Evolutionary conservation across 2,888 invertebrate genomes (phyloP).

Genomic region (Hydriomena furcata): DNA sequence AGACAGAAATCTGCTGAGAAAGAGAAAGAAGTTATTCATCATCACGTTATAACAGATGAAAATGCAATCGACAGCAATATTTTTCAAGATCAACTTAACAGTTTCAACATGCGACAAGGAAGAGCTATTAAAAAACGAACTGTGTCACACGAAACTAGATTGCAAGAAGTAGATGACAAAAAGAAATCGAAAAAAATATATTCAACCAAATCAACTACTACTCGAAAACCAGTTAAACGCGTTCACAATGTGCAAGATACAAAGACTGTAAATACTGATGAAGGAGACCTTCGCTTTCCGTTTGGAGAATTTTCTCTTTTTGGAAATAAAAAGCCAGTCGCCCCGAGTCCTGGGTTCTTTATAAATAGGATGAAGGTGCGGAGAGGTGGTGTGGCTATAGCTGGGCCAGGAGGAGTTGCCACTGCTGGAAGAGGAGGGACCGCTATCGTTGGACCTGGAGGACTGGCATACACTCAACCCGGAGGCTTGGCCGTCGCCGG

Average conservation of each 20-base stretch:
- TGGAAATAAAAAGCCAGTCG: constrained; percentile 50
- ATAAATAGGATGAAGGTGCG: constrained; percentile 88
- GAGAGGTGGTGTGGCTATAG: constrained; percentile 91
- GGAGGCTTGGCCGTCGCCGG: constrained; percentile 90
- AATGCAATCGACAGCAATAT: constrained; percentile 8
- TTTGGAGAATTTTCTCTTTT: constrained; percentile 36
- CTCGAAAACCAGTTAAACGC: constrained; percentile 52
- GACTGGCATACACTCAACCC: constrained; percentile 89
- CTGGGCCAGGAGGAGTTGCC: constrained; percentile 92
- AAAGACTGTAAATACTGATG: constrained; percentile 42
- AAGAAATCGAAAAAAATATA: constrained; percentile 56
- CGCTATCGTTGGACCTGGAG: constrained; percentile 91
- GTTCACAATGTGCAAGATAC: constrained; percentile 44
- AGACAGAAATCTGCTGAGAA: constrained; percentile 55
- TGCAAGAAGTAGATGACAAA: constrained; percentile 47
- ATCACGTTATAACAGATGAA: constrained; percentile 21
- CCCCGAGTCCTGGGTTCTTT: constrained; percentile 85
- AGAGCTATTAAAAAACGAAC: constrained; percentile 65
- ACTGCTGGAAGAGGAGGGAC: constrained; percentile 91
- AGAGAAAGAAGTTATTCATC: constrained; percentile 18
- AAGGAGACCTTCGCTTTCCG: constrained; percentile 39
- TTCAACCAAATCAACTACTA: constrained; percentile 43
- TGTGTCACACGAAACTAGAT: constrained; percentile 42
- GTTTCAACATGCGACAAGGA: constrained; percentile 48
- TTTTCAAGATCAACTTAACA: constrained; percentile 27